A percentile compares a stretch with the other conserved stretches of the same genome.
Evolutionary conservation across 2,888 invertebrate species (phyloP).

Genomic region (Cerastoderma edule): DNA sequence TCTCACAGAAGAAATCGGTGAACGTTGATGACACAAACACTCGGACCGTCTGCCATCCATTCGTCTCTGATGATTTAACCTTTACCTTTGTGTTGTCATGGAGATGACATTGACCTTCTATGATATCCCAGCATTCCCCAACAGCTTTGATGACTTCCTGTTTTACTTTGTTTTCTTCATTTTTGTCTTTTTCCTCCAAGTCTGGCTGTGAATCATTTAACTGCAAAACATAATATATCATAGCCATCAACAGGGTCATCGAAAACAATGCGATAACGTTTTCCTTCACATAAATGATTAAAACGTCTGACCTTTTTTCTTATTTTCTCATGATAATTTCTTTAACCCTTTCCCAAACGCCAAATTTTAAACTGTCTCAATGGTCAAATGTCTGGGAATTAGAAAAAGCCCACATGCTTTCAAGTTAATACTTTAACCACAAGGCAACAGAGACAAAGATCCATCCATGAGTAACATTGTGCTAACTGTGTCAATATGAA

Average conservation of each 20-base stretch:
- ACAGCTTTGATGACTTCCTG: constrained; percentile 43
- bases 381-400: neutral
- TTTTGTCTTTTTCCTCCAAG: neutral
- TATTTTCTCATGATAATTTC: neutral
- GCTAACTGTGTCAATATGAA: neutral
- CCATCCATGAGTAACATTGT: neutral
- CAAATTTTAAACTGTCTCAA: neutral
- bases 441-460: neutral
- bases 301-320: neutral
- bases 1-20: constrained; percentile 81
- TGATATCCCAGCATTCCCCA: constrained; percentile 56
- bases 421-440: neutral
- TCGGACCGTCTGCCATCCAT: constrained; percentile 78
- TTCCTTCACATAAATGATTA: neutral
- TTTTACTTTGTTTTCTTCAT: constrained; percentile 21
- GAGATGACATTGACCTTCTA: constrained; percentile 53
- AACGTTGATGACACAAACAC: constrained; percentile 83
- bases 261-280: neutral
- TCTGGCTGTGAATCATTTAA: constrained; percentile 12
- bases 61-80: constrained; percentile 1
- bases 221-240: neutral
- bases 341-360: neutral
- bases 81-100: constrained; percentile 25
- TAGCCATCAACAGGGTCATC: too few relatives aligned
- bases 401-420: neutral